A percentile compares a stretch with the other conserved stretches of the same genome.
Conservation (phyloP, 2,888 invertebrate genomes). For the Aphodius sticticus region DNA sequence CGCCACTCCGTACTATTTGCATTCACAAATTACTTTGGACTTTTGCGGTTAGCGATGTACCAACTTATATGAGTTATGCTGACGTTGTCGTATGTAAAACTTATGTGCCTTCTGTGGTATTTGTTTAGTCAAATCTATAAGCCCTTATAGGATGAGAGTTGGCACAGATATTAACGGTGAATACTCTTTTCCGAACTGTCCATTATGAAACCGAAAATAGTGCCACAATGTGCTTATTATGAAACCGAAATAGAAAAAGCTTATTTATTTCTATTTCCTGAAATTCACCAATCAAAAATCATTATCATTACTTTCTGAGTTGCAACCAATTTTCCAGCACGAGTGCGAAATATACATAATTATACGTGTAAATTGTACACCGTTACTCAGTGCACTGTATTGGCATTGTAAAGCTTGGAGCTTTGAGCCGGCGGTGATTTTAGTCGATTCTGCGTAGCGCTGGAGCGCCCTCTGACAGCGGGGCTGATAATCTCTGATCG, state of each 20-base stretch:
- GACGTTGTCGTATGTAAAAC: not conserved
- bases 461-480: slow-evolving; percentile 43
- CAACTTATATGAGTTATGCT: not conserved
- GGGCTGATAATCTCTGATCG: slow-evolving; percentile 53
- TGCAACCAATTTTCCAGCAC: not conserved
- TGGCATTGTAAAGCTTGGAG: no score
- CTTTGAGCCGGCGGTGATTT: slow-evolving; percentile 9
- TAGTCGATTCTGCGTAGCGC: slow-evolving; percentile 9
- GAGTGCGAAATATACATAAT: not conserved
- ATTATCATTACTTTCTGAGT: no score
- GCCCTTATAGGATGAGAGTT: not conserved
- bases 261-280: no score
- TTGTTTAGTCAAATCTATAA: not conserved
- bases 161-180: not conserved
- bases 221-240: no score
- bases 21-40: not conserved
- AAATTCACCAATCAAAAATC: no score
- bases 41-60: not conserved
- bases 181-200: no score
- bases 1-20: not conserved
- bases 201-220: no score
- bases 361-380: not conserved
- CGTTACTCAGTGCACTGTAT: no score
- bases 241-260: no score
- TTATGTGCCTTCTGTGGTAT: not conserved